Evolutionary conservation across 2,888 invertebrate species (phyloP).

Genomic region (Eremobia ochroleuca): DNA sequence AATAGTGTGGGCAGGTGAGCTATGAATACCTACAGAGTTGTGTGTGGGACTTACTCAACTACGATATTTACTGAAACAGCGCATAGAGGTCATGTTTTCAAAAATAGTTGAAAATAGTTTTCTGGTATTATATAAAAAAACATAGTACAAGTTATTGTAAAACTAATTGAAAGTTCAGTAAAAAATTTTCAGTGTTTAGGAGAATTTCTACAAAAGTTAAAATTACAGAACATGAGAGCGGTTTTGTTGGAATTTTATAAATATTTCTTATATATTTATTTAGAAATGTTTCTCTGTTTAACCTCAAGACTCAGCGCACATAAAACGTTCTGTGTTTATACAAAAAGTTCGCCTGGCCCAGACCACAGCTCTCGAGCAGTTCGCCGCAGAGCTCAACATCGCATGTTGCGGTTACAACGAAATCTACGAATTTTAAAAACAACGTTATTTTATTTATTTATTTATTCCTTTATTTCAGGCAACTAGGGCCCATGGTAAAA

Average conservation of each 20-base stretch:
- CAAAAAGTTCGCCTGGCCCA: slow-evolving; percentile 23
- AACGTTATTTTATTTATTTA: too few relatives aligned
- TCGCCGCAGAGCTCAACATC: slow-evolving; percentile 20
- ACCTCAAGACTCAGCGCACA: slow-evolving; percentile 28
- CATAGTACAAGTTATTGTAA: slow-evolving; percentile 6
- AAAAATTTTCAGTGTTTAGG: slow-evolving; percentile 19
- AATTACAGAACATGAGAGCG: slow-evolving; percentile 19
- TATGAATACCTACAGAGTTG: background rate
- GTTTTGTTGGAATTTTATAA: slow-evolving; percentile 18
- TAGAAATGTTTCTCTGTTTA: slow-evolving; percentile 49
- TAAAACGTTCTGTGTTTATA: slow-evolving; percentile 44
- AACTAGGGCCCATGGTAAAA: too few relatives aligned
- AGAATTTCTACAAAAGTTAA: slow-evolving; percentile 25
- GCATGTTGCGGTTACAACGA: slow-evolving; percentile 20
- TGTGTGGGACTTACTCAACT: slow-evolving; percentile 1
- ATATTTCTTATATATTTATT: slow-evolving; percentile 49
- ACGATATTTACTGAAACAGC: slow-evolving; percentile 18
- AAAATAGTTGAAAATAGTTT: slow-evolving; percentile 29
- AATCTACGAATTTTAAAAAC: slow-evolving; percentile 12
- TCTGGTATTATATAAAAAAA: slow-evolving; percentile 23
- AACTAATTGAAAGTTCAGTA: slow-evolving; percentile 18
- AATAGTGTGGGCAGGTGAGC: background rate
- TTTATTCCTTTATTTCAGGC: too few relatives aligned
- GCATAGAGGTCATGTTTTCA: background rate
- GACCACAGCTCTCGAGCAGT: slow-evolving; percentile 22